Evolutionary conservation across 2,888 invertebrate genomes (phyloP).

Genomic region (Pecten maximus): DNA sequence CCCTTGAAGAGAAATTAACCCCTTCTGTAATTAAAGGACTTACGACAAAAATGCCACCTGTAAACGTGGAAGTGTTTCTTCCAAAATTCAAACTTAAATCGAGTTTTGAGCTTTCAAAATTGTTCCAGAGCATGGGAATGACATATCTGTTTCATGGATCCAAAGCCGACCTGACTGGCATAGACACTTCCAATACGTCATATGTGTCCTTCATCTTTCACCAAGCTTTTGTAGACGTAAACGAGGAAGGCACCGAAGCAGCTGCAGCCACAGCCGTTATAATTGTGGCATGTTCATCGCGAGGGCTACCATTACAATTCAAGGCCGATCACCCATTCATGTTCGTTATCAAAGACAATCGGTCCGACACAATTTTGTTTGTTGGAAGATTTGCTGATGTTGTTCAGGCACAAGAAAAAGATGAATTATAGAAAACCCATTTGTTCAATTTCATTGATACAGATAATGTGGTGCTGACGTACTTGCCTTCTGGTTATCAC

Average conservation of each 20-base stretch:
- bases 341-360: slow-evolving; percentile 49
- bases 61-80: slow-evolving; percentile 56
- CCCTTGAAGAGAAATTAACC: slow-evolving; percentile 55
- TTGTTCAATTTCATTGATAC: too few species aligned
- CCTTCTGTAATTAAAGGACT: slow-evolving; percentile 34
- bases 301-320: slow-evolving; percentile 44
- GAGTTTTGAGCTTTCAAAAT: slow-evolving; percentile 45
- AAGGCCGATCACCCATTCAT: slow-evolving; percentile 52
- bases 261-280: slow-evolving; percentile 76
- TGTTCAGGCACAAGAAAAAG: background rate
- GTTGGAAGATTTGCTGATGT: slow-evolving; percentile 39
- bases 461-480: too few species aligned
- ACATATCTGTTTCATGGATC: slow-evolving; percentile 69
- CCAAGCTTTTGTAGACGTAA: slow-evolving; percentile 54
- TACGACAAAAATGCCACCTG: background rate
- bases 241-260: slow-evolving; percentile 80
- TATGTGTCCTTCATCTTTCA: too few species aligned
- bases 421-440: slow-evolving; percentile 17
- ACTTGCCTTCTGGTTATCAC: too few species aligned
- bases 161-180: slow-evolving; percentile 77
- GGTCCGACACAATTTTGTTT: slow-evolving; percentile 48
- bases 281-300: slow-evolving; percentile 54
- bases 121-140: slow-evolving; percentile 72
- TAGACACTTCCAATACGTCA: slow-evolving; percentile 53
- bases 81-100: slow-evolving; percentile 72